These are phyloP conservation scores for Yponomeuta plumbellus DNA, from an alignment of 2,888 invertebrate species.

Conservation along the genomic window DNA sequence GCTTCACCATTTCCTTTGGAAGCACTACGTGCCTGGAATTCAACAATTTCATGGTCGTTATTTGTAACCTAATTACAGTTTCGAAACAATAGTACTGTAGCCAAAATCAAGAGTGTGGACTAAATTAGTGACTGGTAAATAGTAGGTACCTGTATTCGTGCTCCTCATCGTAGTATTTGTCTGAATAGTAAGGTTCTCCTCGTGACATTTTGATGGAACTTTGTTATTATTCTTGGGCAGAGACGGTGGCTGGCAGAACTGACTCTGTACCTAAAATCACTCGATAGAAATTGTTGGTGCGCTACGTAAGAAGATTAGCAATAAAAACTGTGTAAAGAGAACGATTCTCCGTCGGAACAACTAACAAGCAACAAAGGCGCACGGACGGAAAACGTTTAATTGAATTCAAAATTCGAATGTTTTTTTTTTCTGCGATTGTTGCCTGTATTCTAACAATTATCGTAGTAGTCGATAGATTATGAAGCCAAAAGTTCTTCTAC, in stretches of 20 bases:
- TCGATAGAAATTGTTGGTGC: neutral
- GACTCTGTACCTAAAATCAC: neutral
- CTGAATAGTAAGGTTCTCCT: slow-evolving; percentile 93
- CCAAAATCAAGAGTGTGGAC: neutral
- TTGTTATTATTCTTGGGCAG: neutral
- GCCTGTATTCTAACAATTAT: neutral
- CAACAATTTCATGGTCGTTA: neutral
- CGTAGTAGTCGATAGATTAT: neutral
- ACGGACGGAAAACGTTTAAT: neutral
- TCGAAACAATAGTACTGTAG: neutral
- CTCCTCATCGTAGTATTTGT: slow-evolving; percentile 93
- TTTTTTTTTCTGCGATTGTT: neutral
- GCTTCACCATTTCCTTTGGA: slow-evolving; percentile 92
- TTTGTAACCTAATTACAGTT: neutral
- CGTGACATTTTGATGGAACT: slow-evolving; percentile 59
- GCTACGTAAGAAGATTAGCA: neutral
- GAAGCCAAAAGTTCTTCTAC: neutral
- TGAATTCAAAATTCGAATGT: neutral
- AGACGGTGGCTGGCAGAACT: neutral
- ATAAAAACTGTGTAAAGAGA: neutral
- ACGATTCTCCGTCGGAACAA: neutral
- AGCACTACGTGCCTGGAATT: slow-evolving; percentile 92
- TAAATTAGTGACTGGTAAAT: slow-evolving; percentile 1
- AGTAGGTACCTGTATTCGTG: slow-evolving; percentile 90
- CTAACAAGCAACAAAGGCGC: neutral